Evolutionary conservation across 2,888 invertebrate species (phyloP).

Genomic region (Dynastes tityus): DNA sequence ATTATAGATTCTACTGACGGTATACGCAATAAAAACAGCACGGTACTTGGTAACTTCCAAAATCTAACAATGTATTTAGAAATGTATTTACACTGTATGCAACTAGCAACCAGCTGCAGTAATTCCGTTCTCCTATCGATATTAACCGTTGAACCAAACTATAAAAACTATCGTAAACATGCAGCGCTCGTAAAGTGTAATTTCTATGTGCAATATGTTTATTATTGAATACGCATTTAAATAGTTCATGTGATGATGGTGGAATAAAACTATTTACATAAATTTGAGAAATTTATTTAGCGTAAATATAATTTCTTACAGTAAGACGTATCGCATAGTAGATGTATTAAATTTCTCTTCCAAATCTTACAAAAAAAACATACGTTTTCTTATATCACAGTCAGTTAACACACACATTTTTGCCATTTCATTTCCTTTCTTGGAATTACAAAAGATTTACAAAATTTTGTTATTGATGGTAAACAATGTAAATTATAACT

Average conservation of each 20-base stretch:
- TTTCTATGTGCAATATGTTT: constrained; percentile 11
- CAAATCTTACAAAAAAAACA: constrained; percentile 52
- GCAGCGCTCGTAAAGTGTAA: not conserved
- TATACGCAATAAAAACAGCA: constrained; percentile 25
- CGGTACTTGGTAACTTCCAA: not conserved
- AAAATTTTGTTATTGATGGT: not conserved
- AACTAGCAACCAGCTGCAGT: not conserved
- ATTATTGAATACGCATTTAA: constrained; percentile 15
- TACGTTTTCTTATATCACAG: constrained; percentile 65
- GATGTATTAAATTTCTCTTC: constrained; percentile 29
- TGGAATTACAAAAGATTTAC: constrained; percentile 5
- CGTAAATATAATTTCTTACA: constrained; percentile 50
- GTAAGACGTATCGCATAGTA: constrained; percentile 37
- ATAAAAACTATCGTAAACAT: constrained; percentile 20
- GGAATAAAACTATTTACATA: constrained; percentile 35
- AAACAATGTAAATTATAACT: not conserved
- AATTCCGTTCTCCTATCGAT: not conserved
- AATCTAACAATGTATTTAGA: constrained; percentile 13
- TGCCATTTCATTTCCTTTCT: constrained; percentile 50
- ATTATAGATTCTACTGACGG: constrained; percentile 2
- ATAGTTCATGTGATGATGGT: not conserved
- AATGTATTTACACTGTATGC: constrained; percentile 10
- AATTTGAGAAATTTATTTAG: constrained; percentile 49
- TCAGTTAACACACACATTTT: constrained; percentile 65
- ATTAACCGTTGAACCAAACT: not conserved